phyloP scores from a whole-genome alignment of 2,113 vertebrate species.

The Poeciliopsis retropinna region DNA sequence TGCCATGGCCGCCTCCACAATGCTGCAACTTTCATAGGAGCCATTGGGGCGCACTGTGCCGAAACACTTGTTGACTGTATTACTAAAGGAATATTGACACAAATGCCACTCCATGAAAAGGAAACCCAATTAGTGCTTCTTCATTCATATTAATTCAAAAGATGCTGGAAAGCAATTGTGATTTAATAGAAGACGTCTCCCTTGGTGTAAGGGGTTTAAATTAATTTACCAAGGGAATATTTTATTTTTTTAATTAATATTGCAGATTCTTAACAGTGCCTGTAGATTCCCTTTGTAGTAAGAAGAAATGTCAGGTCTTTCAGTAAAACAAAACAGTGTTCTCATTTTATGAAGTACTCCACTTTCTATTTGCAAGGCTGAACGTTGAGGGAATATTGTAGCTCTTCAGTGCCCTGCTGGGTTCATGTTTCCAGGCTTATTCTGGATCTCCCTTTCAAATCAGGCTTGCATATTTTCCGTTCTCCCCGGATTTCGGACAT shows the following conservation, averaged over 20 bases:
- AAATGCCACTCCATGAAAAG: conserved; percentile 17
- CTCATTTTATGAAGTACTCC: not conserved
- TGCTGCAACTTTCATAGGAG: conserved; percentile 59
- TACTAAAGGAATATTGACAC: conserved; percentile 37
- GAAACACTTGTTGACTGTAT: conserved; percentile 50
- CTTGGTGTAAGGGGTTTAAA: conserved; percentile 9
- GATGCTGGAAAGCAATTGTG: not conserved
- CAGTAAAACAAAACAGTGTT: conserved; percentile 23
- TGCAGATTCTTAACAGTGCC: not conserved
- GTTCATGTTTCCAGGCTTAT: conserved; percentile 34
- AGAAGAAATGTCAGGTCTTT: not conserved
- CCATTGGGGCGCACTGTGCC: conserved; percentile 6
- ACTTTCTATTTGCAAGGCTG: conserved; percentile 16
- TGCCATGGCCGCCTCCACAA: conserved; percentile 71
- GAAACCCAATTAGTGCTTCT: conserved; percentile 26
- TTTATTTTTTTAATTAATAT: conserved; percentile 2
- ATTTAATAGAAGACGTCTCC: not conserved
- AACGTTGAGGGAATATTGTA: conserved; percentile 29
- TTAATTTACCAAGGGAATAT: not conserved
- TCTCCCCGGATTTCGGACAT: conserved; percentile 53
- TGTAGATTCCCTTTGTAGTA: conserved; percentile 14
- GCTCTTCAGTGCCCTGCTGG: conserved; percentile 29
- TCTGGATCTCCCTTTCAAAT: conserved; percentile 49
- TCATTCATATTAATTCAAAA: conserved; percentile 27
- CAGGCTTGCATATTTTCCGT: conserved; percentile 12